These are phyloP conservation scores for Zele albiditarsus DNA, from an alignment of 2,888 invertebrate genomes.

Conservation along the genomic window DNA sequence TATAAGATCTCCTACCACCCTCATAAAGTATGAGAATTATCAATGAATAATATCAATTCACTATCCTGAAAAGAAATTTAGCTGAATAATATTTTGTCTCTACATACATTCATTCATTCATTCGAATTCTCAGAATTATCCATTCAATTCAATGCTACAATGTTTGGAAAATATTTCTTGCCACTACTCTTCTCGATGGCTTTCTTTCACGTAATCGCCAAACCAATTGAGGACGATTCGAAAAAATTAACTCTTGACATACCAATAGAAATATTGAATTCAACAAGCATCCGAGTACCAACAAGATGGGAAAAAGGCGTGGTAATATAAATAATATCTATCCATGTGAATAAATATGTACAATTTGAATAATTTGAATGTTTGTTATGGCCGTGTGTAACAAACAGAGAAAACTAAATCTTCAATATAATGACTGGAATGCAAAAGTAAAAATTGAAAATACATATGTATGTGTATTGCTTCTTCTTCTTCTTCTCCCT, in stretches of 20 bases:
- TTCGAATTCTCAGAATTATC: neutral
- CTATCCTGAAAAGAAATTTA: neutral
- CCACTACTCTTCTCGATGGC: slow-evolving; percentile 41
- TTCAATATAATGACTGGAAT: neutral
- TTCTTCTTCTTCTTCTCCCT: neutral
- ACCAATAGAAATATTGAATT: slow-evolving; percentile 32
- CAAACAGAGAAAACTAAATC: neutral
- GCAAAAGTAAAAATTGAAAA: slow-evolving; percentile 39
- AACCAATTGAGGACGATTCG: slow-evolving; percentile 56
- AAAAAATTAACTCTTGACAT: slow-evolving; percentile 58
- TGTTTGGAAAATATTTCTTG: slow-evolving; percentile 43
- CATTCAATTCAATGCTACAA: slow-evolving; percentile 8
- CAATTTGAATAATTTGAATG: neutral
- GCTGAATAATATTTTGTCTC: neutral
- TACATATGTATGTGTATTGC: slow-evolving; percentile 19
- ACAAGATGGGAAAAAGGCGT: slow-evolving; percentile 58
- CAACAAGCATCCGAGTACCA: slow-evolving; percentile 37
- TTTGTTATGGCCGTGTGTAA: neutral
- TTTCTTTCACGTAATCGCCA: slow-evolving; percentile 44
- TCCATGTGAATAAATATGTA: neutral
- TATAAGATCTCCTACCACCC: slow-evolving; percentile 3
- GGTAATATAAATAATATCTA: slow-evolving; percentile 54
- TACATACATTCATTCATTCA: neutral
- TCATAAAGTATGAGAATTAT: neutral
- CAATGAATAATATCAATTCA: neutral